phyloP scores from a whole-genome alignment of 2,888 invertebrate genomes.

The Trichacis sp. region DNA sequence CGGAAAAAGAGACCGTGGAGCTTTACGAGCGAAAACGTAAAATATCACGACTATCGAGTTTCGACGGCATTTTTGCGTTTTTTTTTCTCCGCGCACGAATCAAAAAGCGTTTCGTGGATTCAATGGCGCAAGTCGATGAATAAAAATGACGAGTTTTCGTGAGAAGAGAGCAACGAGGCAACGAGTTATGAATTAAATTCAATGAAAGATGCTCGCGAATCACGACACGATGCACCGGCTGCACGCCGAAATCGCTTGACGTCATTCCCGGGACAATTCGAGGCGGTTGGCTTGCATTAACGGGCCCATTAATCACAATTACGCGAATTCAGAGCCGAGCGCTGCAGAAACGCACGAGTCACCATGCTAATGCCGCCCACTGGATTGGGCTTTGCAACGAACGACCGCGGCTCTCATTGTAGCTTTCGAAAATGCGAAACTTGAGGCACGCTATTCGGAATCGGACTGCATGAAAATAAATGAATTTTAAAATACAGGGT shows the following conservation, averaged over 20 bases:
- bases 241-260: slow-evolving; percentile 49
- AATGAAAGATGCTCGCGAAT: slow-evolving; percentile 13
- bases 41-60: not conserved
- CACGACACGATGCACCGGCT: slow-evolving; percentile 13
- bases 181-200: not conserved
- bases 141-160: slow-evolving; percentile 2
- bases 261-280: slow-evolving; percentile 52
- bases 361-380: slow-evolving; percentile 56
- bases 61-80: no score
- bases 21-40: not conserved
- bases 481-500: no score
- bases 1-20: not conserved
- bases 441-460: no score
- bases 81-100: not conserved
- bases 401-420: no score
- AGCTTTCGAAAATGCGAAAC: no score
- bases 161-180: not conserved
- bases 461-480: no score
- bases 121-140: not conserved
- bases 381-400: slow-evolving; percentile 25
- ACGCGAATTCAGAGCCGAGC: slow-evolving; percentile 59
- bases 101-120: not conserved
- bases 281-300: slow-evolving; percentile 52
- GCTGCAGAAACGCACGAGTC: slow-evolving; percentile 46
- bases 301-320: slow-evolving; percentile 65